Percentiles rank a stretch among this genome's conserved stretches.
Evolutionary conservation across 2,113 vertebrate species (phyloP).

Genomic region (Perca schrenkii): DNA sequence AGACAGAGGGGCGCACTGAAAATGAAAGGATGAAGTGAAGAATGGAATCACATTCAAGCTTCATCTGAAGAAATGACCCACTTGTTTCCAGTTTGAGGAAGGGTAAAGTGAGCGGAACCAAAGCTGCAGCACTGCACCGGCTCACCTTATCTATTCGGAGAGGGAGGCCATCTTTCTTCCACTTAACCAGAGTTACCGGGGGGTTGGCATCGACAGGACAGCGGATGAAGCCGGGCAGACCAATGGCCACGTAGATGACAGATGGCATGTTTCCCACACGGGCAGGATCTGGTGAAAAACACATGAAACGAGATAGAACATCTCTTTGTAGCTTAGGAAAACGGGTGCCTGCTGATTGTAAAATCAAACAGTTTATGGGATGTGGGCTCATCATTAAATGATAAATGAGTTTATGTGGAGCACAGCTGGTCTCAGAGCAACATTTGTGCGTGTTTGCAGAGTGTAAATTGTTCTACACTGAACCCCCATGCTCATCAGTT

Average conservation of each 20-base stretch:
- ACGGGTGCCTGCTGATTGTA: slow-evolving; percentile 1
- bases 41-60: background rate
- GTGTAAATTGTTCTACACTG: background rate
- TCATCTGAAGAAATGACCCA: background rate
- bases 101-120: slow-evolving; percentile 19
- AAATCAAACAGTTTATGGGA: slow-evolving; percentile 15
- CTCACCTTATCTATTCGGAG: slow-evolving; percentile 95
- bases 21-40: background rate
- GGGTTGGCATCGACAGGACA: slow-evolving; percentile 97
- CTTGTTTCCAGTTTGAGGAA: background rate
- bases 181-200: slow-evolving; percentile 93
- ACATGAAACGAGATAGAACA: background rate
- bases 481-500: background rate
- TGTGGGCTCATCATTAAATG: slow-evolving; percentile 29
- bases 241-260: slow-evolving; percentile 94
- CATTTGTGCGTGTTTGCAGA: slow-evolving; percentile 6
- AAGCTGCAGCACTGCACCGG: background rate
- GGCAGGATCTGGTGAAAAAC: slow-evolving; percentile 89
- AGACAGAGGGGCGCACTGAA: background rate
- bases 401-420: slow-evolving; percentile 18
- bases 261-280: slow-evolving; percentile 98
- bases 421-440: slow-evolving; percentile 36
- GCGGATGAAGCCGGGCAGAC: slow-evolving; percentile 96
- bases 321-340: slow-evolving; percentile 1
- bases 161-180: slow-evolving; percentile 97